Evolutionary conservation across 1,140 invertebrate genomes (phyloP).

Genomic region (fruit fly (Drosophila melanogaster)): DNA sequence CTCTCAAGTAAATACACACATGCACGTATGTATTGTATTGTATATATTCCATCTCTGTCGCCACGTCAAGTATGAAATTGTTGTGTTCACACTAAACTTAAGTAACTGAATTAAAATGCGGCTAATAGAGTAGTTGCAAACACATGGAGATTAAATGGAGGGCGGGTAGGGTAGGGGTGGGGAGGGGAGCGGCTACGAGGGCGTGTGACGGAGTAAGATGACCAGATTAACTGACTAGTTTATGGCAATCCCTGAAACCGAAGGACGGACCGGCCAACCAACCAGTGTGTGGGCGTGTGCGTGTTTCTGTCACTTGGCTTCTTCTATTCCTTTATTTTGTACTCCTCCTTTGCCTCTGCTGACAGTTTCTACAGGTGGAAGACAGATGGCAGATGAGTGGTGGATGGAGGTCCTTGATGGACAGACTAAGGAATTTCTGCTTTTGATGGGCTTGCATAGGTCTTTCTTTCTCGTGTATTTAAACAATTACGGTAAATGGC

Average conservation of each 20-base stretch:
- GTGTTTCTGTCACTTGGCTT: slow-evolving; percentile 61
- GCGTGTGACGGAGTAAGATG: slow-evolving; percentile 42
- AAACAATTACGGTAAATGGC: background rate
- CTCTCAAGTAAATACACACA: background rate
- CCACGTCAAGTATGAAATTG: slow-evolving; percentile 79
- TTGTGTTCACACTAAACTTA: slow-evolving; percentile 83
- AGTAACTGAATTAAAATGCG: slow-evolving; percentile 83
- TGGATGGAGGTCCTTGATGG: slow-evolving; percentile 23
- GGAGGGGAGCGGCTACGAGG: background rate
- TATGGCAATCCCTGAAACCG: slow-evolving; percentile 46
- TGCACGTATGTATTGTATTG: background rate
- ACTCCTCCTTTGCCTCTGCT: slow-evolving; percentile 10
- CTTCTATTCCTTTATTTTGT: slow-evolving; percentile 1
- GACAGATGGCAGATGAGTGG: slow-evolving; percentile 23
- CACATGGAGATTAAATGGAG: slow-evolving; percentile 63
- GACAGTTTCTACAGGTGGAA: slow-evolving; percentile 50
- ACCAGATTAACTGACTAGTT: slow-evolving; percentile 53
- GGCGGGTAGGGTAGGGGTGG: background rate
- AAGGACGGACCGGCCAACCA: slow-evolving; percentile 2
- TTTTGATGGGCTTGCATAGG: slow-evolving; percentile 24
- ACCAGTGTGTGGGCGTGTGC: slow-evolving; percentile 16
- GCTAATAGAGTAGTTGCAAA: slow-evolving; percentile 80
- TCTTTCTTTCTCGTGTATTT: background rate
- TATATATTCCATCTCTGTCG: slow-evolving; percentile 9
- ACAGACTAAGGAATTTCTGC: slow-evolving; percentile 36